A percentile compares a stretch with the other conserved stretches of the same genome.
Evolutionary conservation across 2,888 invertebrate species (phyloP).

Genomic region (Calliphora vomitoria): DNA sequence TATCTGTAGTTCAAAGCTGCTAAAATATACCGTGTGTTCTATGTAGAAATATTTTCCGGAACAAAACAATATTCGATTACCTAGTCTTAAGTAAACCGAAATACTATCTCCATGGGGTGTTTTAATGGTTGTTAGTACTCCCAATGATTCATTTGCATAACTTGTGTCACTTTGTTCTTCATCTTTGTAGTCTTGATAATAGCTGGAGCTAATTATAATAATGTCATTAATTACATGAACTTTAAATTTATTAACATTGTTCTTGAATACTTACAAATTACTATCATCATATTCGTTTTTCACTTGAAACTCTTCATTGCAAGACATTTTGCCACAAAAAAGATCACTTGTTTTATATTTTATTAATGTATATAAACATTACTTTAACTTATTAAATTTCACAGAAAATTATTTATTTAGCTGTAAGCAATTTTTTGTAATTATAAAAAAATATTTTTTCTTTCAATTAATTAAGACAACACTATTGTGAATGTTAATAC

Average conservation of each 20-base stretch:
- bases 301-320: conserved; percentile 41
- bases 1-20: neutral
- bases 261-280: conserved; percentile 64
- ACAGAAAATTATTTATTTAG: conserved; percentile 7
- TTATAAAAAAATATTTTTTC: neutral
- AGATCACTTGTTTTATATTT: neutral
- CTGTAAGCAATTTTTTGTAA: neutral
- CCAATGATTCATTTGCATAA: conserved; percentile 35
- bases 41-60: conserved; percentile 65
- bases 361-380: neutral
- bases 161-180: conserved; percentile 54
- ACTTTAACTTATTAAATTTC: conserved; percentile 4
- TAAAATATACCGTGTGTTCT: conserved; percentile 50
- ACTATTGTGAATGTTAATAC: conserved; percentile 37
- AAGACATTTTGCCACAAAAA: conserved; percentile 24
- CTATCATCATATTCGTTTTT: conserved; percentile 64
- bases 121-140: conserved; percentile 46
- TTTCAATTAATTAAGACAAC: conserved; percentile 8
- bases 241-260: neutral
- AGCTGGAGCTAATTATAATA: conserved; percentile 35
- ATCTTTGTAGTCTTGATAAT: conserved; percentile 50
- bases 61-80: conserved; percentile 58
- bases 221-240: neutral
- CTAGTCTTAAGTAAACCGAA: conserved; percentile 42
- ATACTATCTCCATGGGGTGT: conserved; percentile 30